phyloP scores from a whole-genome alignment of 2,888 invertebrate genomes.

The Ommatoiulus sabulosus region DNA sequence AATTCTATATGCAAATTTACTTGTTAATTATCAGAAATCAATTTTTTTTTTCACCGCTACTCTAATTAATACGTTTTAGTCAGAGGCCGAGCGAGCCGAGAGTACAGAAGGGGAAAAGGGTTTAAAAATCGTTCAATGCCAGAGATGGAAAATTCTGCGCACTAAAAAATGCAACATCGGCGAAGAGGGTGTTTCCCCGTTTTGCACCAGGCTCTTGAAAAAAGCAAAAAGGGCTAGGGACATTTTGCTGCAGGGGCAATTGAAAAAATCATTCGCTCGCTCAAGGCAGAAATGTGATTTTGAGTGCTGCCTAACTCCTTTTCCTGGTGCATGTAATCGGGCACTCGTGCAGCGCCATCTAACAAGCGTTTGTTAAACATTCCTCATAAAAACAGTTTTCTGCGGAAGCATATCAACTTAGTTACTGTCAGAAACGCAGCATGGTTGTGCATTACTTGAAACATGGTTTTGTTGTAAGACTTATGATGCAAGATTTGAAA shows the following conservation, averaged over 20 bases:
- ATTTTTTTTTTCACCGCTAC: constrained; percentile 21
- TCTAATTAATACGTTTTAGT: constrained; percentile 17
- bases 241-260: background rate
- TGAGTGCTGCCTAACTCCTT: no score
- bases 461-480: no score
- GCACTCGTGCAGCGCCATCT: no score
- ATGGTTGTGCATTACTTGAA: no score
- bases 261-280: no score
- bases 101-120: background rate
- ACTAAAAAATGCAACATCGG: constrained; percentile 14
- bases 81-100: background rate
- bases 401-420: no score
- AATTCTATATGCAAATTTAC: constrained; percentile 34
- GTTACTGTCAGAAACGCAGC: no score
- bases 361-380: no score
- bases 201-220: background rate
- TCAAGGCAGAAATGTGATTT: no score
- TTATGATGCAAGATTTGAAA: no score
- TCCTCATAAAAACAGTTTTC: no score
- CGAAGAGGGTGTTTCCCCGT: background rate
- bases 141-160: background rate
- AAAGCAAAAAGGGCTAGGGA: background rate
- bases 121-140: background rate
- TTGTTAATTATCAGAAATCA: constrained; percentile 25
- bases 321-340: no score